Base-by-base conservation (phyloP, 1,140 invertebrate species). In the Mylabris phalerata region DNA sequence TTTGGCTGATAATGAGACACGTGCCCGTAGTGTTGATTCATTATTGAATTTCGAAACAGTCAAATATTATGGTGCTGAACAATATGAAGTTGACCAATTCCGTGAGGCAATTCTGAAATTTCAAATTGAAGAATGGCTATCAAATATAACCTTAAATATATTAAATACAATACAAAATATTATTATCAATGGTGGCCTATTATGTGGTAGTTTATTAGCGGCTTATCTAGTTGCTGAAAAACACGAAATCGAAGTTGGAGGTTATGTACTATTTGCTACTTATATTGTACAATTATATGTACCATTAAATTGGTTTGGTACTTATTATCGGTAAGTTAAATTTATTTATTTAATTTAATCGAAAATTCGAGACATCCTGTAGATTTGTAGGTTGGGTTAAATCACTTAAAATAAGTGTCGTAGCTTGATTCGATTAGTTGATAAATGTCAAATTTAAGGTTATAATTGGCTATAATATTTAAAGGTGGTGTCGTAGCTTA, bases 11-110 rank as follows among this genome's bases (percentile, higher is more conserved):
- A 98, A 98, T 76, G 89, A 86, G 48, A 85, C 87, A 52, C 88
- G 91, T 71, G 88, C 92, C n/a, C 82, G 88, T 47, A 95, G 89
- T 58, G 93, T 98, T 0, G 95, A 98, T 73, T 97, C 95, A n/a
- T 77, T 98, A 40, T 78, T 98, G 0, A 98, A 98, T 77, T 98
- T 95, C 78, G 95, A 98, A 78, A 98, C 95, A 3, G 95, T 98
- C 0, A 98, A 98, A 75, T 98, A 98, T 77, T 98, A 98, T 71
- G 89, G 89, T 26, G 93, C 93, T 19, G 95, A 98, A 75, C 68
- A 82, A 7, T 96, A 94, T 75, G 95, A 98, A 80, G 87, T 93
- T 0, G 75, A 89, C 47, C 81, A 85, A 45, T 98, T 95, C 70
- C 80, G 82, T 60, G 84, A 88, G 40, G 86, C 91, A 10, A 90